A percentile compares a stretch with the other conserved stretches of the same genome.
Conservation (phyloP, 2,888 invertebrate species). For the Cataglyphis albicans region DNA sequence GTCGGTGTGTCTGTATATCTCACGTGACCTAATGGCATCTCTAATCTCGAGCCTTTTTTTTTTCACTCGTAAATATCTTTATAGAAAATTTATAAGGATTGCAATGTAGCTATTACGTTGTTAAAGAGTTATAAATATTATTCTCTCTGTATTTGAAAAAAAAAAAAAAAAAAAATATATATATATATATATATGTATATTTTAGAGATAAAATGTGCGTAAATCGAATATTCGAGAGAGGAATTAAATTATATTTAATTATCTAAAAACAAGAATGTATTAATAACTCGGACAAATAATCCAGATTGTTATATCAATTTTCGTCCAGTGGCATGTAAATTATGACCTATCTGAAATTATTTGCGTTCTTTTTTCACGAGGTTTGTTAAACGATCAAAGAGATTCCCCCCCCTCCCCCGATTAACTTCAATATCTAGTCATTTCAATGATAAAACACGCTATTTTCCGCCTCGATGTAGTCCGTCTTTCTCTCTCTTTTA, state of each 20-base stretch:
- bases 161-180: neutral
- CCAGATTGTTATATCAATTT: slow-evolving; percentile 19
- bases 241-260: slow-evolving; percentile 24
- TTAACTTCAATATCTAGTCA: slow-evolving; percentile 21
- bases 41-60: neutral
- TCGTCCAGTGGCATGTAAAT: slow-evolving; percentile 22
- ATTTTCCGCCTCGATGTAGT: neutral
- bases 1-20: neutral
- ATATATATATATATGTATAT: neutral
- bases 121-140: neutral
- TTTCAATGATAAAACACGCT: slow-evolving; percentile 8
- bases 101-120: neutral
- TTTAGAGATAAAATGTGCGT: neutral
- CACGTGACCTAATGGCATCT: neutral
- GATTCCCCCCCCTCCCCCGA: neutral
- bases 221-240: neutral
- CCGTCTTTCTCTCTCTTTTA: neutral
- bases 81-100: neutral
- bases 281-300: slow-evolving; percentile 13
- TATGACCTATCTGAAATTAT: neutral
- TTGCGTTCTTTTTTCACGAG: neutral
- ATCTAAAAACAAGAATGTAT: slow-evolving; percentile 30
- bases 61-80: neutral
- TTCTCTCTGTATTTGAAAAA: neutral
- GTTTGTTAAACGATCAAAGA: slow-evolving; percentile 42